Conservation (phyloP, 2,113 vertebrate genomes). For the Rhinolophus ferrumequinum region DNA sequence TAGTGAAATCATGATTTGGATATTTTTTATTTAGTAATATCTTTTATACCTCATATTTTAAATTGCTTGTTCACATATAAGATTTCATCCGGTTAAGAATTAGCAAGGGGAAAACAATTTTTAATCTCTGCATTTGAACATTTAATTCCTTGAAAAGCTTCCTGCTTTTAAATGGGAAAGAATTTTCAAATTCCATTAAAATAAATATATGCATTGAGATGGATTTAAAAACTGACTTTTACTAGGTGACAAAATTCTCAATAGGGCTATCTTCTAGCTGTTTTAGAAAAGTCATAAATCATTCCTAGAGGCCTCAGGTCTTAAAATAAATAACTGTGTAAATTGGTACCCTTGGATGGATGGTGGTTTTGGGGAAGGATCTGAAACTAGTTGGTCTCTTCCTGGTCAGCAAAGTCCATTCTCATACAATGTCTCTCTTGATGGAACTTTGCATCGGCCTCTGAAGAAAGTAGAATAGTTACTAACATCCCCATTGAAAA, state of each 20-base stretch:
- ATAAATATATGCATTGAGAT: neutral
- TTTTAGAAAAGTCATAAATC: neutral
- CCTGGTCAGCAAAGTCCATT: neutral
- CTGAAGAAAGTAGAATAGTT: neutral
- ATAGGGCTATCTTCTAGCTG: neutral
- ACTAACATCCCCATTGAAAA: neutral
- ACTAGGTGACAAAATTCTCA: neutral
- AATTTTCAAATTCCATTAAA: neutral
- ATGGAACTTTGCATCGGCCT: neutral
- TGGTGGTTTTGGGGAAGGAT: neutral
- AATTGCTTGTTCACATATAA: neutral
- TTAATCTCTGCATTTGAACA: neutral
- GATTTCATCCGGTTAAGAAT: neutral
- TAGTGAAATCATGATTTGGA: neutral
- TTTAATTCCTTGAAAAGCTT: conserved; percentile 18
- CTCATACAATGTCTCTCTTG: neutral
- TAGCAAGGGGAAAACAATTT: neutral
- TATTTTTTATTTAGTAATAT: neutral
- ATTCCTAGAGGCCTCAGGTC: neutral
- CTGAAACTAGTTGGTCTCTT: neutral
- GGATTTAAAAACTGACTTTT: neutral
- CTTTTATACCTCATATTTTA: neutral
- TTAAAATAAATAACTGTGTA: neutral
- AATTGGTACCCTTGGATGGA: neutral
- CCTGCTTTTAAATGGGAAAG: neutral